Conservation (phyloP, 2,888 invertebrate genomes). For the Hypercompe scribonia region DNA sequence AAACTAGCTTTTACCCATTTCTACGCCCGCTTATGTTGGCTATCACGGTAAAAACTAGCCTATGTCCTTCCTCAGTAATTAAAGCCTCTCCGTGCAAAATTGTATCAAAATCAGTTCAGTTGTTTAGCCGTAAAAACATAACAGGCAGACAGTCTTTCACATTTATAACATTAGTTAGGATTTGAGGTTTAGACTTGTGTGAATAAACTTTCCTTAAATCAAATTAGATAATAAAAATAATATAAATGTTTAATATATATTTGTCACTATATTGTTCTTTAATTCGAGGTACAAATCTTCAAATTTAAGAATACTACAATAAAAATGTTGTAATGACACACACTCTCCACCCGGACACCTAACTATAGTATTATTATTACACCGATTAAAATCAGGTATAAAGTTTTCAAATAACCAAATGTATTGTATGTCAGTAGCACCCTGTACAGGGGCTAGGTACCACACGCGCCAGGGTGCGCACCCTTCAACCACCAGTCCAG, state of each 20-base stretch:
- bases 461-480: conserved; percentile 77
- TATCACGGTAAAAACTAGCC: not conserved
- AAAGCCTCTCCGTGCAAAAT: not conserved
- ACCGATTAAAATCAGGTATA: conserved; percentile 47
- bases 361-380: conserved; percentile 47
- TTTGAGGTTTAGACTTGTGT: not conserved
- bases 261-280: not conserved
- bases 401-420: conserved; percentile 40
- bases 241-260: too few relatives aligned
- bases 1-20: not conserved
- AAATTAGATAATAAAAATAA: too few relatives aligned
- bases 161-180: not conserved
- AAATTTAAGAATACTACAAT: not conserved
- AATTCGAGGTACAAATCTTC: not conserved
- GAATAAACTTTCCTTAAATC: not conserved
- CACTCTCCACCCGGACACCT: conserved; percentile 4
- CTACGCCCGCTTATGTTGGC: not conserved
- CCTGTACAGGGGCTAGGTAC: conserved; percentile 68
- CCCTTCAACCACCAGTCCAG: conserved; percentile 76
- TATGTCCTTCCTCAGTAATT: not conserved
- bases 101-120: too few relatives aligned
- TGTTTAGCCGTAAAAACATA: too few relatives aligned
- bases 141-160: too few relatives aligned
- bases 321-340: conserved; percentile 4
- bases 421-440: conserved; percentile 47